Percentiles rank a stretch among this genome's conserved stretches.
Evolutionary conservation across 2,797 vertebrate genomes (phyloP).

Genomic region (Chaenodraco wilsoni): DNA sequence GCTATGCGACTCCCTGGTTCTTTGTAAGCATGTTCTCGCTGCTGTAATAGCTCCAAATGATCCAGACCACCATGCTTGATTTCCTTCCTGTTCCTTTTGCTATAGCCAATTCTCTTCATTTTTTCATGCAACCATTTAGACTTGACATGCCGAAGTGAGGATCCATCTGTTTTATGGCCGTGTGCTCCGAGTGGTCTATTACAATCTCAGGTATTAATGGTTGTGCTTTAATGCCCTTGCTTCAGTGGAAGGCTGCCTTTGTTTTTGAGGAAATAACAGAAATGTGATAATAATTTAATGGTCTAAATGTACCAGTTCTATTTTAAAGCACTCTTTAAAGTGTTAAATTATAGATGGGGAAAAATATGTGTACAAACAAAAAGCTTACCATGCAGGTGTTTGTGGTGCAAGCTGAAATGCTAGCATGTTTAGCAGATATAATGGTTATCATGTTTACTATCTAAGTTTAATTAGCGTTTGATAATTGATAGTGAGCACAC

Average conservation of each 20-base stretch:
- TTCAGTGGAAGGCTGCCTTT: slow-evolving; percentile 43
- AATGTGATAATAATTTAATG: slow-evolving; percentile 32
- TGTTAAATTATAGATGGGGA: slow-evolving; percentile 58
- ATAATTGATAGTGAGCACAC: too few species aligned
- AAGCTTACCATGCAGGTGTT: slow-evolving; percentile 21
- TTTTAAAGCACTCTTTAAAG: slow-evolving; percentile 33
- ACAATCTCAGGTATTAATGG: slow-evolving; percentile 37
- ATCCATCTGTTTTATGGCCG: slow-evolving; percentile 43
- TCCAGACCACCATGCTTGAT: slow-evolving; percentile 66
- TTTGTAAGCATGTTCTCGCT: slow-evolving; percentile 50
- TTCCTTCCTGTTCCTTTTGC: slow-evolving; percentile 64
- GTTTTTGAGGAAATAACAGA: slow-evolving; percentile 15
- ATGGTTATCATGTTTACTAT: not conserved
- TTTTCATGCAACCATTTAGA: slow-evolving; percentile 40
- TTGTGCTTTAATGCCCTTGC: slow-evolving; percentile 22
- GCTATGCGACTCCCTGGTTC: slow-evolving; percentile 36
- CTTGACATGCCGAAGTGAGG: slow-evolving; percentile 53
- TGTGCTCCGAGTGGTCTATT: slow-evolving; percentile 30
- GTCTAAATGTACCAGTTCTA: slow-evolving; percentile 29
- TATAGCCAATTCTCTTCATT: slow-evolving; percentile 54
- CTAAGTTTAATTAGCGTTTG: too few species aligned
- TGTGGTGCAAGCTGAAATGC: slow-evolving; percentile 12
- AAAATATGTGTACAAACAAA: slow-evolving; percentile 31
- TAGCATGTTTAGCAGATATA: too few species aligned
- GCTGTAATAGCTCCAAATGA: slow-evolving; percentile 67